Base-by-base conservation (phyloP, 1,140 invertebrate genomes). In the Drosophila miranda region DNA sequence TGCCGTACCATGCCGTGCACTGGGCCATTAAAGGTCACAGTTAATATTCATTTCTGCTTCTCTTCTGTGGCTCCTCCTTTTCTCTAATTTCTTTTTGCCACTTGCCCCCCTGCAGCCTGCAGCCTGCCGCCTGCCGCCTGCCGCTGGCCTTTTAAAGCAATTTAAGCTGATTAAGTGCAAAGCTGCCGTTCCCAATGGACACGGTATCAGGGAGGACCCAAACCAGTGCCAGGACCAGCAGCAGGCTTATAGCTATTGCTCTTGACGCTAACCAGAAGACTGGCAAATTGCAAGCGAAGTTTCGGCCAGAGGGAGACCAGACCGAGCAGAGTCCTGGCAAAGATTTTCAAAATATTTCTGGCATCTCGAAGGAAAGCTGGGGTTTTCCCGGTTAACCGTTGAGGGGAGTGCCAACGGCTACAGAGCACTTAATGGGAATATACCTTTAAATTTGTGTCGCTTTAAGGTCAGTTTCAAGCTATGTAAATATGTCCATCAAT, bases 21-120 rank as follows among this genome's bases (percentile, higher is more conserved):
- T 83, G 74, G 63, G 77, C 78, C 69, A 86, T 78, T 78, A 86
- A 86, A 86, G 82, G 82, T 86, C 82, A 82, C 78, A 87, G 82
- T 86, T 87, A 86, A 86, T 86, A 86, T 86, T 86, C 82, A 86
- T 86, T 86, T 87, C 83, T 78, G 63, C 50, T 42, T 21, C 53
- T 48, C 49, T 6, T 28, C 52, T 14, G 9, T 28, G 53, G 11
- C 26, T 46, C n/a, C 38, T 49, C 59, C 50, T n/a, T 44, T 58
- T 26, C 66, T 50, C 55, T 77, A 87, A 81, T 86, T 75, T 78
- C 81, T 61, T 75, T 68, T 73, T 34, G 43, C 56, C 49, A 41
- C 19, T 19, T 19, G 19, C 19, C 19, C 19, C 19, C 19, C 23
- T 16, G 16, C 16, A 16, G 16, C 16, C 16, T 16, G 16, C 0